phyloP scores from a whole-genome alignment of 2,797 vertebrate genomes.

The Phyllotis vaccarum region DNA sequence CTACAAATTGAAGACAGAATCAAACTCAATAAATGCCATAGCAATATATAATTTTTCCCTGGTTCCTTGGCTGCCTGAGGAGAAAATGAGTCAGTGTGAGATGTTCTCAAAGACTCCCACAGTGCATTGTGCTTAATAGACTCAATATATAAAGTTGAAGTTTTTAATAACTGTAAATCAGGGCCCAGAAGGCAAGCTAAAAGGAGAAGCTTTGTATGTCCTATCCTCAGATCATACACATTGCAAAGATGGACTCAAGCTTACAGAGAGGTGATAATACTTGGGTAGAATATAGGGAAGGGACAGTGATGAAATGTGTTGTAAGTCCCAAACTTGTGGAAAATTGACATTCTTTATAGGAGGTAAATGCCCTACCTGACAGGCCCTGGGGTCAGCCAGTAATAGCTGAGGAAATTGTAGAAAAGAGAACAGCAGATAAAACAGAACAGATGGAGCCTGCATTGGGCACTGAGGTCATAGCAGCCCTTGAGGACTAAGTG shows the following conservation, averaged over 20 bases:
- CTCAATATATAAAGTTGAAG: constrained; percentile 11
- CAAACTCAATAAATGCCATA: constrained; percentile 58
- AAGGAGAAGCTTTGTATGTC: background rate
- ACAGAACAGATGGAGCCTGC: constrained; percentile 54
- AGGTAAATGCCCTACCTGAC: background rate
- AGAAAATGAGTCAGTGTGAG: constrained; percentile 65
- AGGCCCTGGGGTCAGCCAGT: background rate
- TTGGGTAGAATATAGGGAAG: background rate
- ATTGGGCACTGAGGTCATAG: constrained; percentile 27
- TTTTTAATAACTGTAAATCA: constrained; percentile 50
- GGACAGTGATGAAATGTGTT: background rate
- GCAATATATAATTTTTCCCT: constrained; percentile 55
- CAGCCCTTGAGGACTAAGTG: constrained; percentile 51
- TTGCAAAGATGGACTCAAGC: background rate
- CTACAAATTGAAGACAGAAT: constrained; percentile 40
- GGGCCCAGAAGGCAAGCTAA: background rate
- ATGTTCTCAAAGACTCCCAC: constrained; percentile 36
- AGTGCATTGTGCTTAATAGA: constrained; percentile 43
- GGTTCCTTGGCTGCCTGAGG: constrained; percentile 48
- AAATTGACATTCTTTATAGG: background rate
- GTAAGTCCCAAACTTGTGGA: background rate
- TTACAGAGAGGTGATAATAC: background rate
- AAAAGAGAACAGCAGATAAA: background rate
- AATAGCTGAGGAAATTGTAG: background rate
- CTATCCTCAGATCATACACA: constrained; percentile 23